Base-by-base conservation (phyloP, 2,797 vertebrate genomes). In the Pseudotriccus pelzelni region DNA sequence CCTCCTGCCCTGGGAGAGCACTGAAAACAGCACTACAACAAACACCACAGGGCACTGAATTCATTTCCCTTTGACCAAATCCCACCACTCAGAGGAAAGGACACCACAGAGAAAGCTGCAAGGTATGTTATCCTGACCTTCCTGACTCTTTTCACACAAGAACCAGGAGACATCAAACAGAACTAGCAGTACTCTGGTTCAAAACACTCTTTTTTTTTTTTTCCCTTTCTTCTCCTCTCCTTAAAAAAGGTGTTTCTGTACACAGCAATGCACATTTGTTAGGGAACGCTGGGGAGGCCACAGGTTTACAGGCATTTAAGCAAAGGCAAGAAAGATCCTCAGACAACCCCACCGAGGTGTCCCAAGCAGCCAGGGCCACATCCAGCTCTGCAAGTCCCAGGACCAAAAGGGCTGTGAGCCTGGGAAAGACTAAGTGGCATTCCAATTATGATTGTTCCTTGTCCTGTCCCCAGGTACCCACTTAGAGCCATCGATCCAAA, bases 401-500 rank as follows among this genome's bases (percentile, higher is more conserved):
- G 79, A 67, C 79, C 60, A 52, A 62, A 87, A 83, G 56, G 79
- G 68, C 79, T 85, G 90, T 41, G 63, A 52, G 73, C 43, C 83
- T 90, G 82, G 50, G 44, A 77, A 74, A 68, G 68, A 55, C 50
- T 74, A 95, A 95, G 83, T 67, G 85, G 73, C 86, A 74, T 88
- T 91, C 78, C 85, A 88, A 17, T 68, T 49, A 68, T 9, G 58
- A 84, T 4, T 72, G 88, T 58, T 88, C 93, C 79, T 81, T 74
- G 47, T 81, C 21, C 73, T 81, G 90, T 81, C 76, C 88, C 92
- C 93, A 88, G 83, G 86, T 67, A 91, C 43, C 88, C 90, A 86
- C 90, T 94, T 53, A 64, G 0, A 5, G 93, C 76, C 69, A 90
- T 86, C n/a, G 30, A 86, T 75, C 83, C 30, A 39, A 79, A 84